Percentiles rank a stretch among this genome's conserved stretches.
Conservation (phyloP, 2,888 invertebrate species). For the Himalopsyche tibetana region DNA sequence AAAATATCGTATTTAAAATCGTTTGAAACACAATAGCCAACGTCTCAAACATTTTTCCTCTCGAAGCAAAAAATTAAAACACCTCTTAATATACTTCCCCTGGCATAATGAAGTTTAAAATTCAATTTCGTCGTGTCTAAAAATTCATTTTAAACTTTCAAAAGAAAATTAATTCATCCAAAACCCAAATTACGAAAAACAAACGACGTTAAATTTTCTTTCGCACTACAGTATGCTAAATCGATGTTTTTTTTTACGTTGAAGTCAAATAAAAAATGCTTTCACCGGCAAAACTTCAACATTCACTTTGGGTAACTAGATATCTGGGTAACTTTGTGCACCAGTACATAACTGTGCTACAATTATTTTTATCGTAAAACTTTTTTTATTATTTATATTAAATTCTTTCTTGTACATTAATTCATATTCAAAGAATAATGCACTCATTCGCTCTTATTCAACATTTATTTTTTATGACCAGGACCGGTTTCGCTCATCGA, state of each 20-base stretch:
- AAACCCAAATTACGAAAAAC: constrained; percentile 37
- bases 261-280: neutral
- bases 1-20: too few species aligned
- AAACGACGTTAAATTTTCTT: constrained; percentile 40
- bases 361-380: too few species aligned
- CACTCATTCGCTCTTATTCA: too few species aligned
- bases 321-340: too few species aligned
- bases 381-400: too few species aligned
- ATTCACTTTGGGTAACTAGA: too few species aligned
- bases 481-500: too few species aligned
- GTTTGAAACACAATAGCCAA: too few species aligned
- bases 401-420: too few species aligned
- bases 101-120: constrained; percentile 31
- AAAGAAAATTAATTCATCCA: constrained; percentile 43
- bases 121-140: constrained; percentile 35
- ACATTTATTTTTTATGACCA: too few species aligned
- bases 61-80: neutral
- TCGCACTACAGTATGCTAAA: constrained; percentile 31
- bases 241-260: constrained; percentile 33
- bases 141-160: constrained; percentile 39
- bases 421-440: too few species aligned
- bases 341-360: too few species aligned
- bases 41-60: neutral
- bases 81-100: constrained; percentile 24
- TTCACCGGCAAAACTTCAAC: neutral